These are phyloP conservation scores for Ochlodes sylvanus DNA, from an alignment of 2,888 invertebrate species.

Conservation along the genomic window DNA sequence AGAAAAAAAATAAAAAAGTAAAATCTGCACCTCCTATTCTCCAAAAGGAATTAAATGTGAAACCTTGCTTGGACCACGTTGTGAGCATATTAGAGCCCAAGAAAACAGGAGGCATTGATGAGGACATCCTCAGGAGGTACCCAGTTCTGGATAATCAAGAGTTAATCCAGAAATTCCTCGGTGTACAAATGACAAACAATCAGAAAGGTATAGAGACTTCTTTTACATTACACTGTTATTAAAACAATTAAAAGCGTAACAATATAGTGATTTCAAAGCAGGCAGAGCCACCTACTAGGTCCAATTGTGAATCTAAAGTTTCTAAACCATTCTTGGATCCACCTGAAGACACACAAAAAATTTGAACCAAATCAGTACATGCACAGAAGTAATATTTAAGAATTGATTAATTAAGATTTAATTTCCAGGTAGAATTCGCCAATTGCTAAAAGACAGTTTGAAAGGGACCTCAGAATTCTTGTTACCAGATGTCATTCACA, in stretches of 20 bases:
- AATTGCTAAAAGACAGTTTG: constrained; percentile 59
- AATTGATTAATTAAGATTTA: no score
- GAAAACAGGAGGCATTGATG: constrained; percentile 1
- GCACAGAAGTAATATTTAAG: no score
- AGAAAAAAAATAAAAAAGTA: constrained; percentile 25
- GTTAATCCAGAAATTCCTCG: constrained; percentile 58
- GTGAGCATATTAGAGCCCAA: background rate
- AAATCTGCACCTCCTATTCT: constrained; percentile 27
- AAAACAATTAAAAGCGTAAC: no score
- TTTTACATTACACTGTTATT: no score
- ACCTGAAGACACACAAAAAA: no score
- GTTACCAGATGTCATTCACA: constrained; percentile 69
- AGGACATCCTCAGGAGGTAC: constrained; percentile 53
- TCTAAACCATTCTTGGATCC: no score
- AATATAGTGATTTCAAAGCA: no score
- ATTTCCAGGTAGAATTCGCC: constrained; percentile 69
- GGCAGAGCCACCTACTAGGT: no score
- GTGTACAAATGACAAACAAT: constrained; percentile 67
- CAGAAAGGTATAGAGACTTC: constrained; percentile 66
- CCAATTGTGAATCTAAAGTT: no score
- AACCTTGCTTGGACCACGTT: background rate
- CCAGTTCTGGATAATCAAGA: constrained; percentile 64
- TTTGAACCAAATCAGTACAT: no score
- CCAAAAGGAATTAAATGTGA: background rate
- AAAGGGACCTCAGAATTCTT: constrained; percentile 60